A percentile compares a stretch with the other conserved stretches of the same genome.
Evolutionary conservation across 1,140 invertebrate genomes (phyloP).

Genomic region (Drosophila oshimai): DNA sequence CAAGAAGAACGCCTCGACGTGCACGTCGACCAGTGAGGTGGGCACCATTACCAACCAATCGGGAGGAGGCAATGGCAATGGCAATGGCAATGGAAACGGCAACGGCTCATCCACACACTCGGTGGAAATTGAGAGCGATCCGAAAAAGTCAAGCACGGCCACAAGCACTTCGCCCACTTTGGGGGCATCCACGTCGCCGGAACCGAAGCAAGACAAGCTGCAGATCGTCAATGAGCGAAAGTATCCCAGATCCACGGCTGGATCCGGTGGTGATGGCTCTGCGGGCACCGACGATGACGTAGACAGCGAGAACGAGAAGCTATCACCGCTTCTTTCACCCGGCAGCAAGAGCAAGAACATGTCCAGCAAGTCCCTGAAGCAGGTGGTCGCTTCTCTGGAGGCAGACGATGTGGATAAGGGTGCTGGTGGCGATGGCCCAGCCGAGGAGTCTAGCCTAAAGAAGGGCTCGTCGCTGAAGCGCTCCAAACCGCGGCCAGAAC

Average conservation of each 20-base stretch:
- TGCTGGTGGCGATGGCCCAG: background rate
- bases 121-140: slow-evolving; percentile 55
- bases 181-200: slow-evolving; percentile 8
- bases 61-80: background rate
- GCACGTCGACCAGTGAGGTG: slow-evolving; percentile 69
- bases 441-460: slow-evolving; percentile 22
- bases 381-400: slow-evolving; percentile 46
- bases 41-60: slow-evolving; percentile 54
- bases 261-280: slow-evolving; percentile 27
- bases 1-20: slow-evolving; percentile 76
- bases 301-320: slow-evolving; percentile 91
- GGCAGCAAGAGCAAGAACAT: slow-evolving; percentile 70
- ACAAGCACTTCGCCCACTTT: slow-evolving; percentile 37
- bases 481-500: slow-evolving; percentile 37
- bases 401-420: slow-evolving; percentile 28
- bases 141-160: slow-evolving; percentile 39
- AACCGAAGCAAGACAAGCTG: slow-evolving; percentile 60
- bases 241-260: slow-evolving; percentile 20
- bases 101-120: slow-evolving; percentile 27
- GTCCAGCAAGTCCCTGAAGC: slow-evolving; percentile 58
- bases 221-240: slow-evolving; percentile 77
- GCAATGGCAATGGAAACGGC: no score
- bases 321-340: slow-evolving; percentile 88
- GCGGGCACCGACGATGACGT: slow-evolving; percentile 85
- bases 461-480: slow-evolving; percentile 37